These are phyloP conservation scores for Agrilus mali DNA, from an alignment of 2,888 invertebrate genomes.

Conservation along the genomic window DNA sequence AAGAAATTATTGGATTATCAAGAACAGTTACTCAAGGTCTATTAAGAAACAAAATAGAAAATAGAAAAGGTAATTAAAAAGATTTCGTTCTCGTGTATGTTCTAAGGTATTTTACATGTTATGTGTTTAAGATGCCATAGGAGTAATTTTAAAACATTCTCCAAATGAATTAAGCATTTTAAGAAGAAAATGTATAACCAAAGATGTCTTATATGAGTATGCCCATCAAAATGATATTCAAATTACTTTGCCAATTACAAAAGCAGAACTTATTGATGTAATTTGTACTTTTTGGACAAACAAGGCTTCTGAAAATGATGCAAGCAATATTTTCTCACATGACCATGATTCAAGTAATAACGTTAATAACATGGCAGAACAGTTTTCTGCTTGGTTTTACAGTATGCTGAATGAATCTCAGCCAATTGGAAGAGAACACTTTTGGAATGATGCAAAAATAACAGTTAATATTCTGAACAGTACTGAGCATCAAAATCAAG, in stretches of 20 bases:
- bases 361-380: constrained; percentile 37
- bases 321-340: not conserved
- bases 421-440: constrained; percentile 37
- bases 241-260: constrained; percentile 36
- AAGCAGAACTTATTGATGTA: constrained; percentile 36
- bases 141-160: constrained; percentile 38
- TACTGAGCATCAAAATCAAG: constrained; percentile 17
- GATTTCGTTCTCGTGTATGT: not conserved
- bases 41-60: constrained; percentile 19
- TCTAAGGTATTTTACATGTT: not conserved
- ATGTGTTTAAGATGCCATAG: constrained; percentile 37
- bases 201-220: constrained; percentile 41
- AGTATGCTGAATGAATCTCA: constrained; percentile 31
- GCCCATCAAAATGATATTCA: constrained; percentile 35
- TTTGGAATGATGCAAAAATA: constrained; percentile 40
- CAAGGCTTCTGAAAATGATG: not conserved
- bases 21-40: constrained; percentile 28
- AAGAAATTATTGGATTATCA: constrained; percentile 21
- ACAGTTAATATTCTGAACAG: constrained; percentile 24
- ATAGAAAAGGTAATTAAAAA: constrained; percentile 19
- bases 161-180: constrained; percentile 35
- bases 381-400: constrained; percentile 48
- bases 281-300: constrained; percentile 35
- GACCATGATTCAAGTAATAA: constrained; percentile 1
- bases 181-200: constrained; percentile 38